phyloP scores from a whole-genome alignment of 2,797 vertebrate species.

The Scleropages formosus region DNA sequence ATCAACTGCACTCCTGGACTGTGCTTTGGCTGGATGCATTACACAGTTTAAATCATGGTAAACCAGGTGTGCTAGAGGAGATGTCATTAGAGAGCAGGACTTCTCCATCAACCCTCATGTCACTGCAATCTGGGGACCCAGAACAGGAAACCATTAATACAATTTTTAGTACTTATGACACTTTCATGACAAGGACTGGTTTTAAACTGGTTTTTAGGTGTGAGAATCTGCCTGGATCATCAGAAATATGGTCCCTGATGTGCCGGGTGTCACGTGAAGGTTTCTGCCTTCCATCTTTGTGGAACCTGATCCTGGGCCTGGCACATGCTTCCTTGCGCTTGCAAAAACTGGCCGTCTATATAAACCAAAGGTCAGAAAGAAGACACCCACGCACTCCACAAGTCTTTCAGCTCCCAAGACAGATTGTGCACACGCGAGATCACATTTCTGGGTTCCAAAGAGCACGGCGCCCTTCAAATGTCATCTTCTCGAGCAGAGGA shows the following conservation, averaged over 20 bases:
- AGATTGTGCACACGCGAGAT: background rate
- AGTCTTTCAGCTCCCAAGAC: background rate
- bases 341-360: conserved; percentile 26
- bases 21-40: too few species aligned
- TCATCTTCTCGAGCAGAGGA: too few species aligned
- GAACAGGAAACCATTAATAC: too few species aligned
- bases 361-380: conserved; percentile 21
- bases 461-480: background rate
- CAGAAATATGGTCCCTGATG: background rate
- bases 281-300: background rate
- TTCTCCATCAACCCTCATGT: too few species aligned
- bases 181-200: too few species aligned
- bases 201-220: background rate
- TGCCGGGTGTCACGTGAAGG: too few species aligned
- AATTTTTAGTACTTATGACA: too few species aligned
- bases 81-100: too few species aligned
- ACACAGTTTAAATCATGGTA: too few species aligned
- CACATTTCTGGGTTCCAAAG: background rate
- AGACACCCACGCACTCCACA: background rate
- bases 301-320: conserved; percentile 10
- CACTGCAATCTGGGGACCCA: too few species aligned
- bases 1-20: too few species aligned
- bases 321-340: background rate
- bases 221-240: conserved; percentile 13
- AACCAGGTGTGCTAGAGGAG: background rate